Base-by-base conservation (phyloP, 2,888 invertebrate genomes). In the Drosophila lutescens region DNA sequence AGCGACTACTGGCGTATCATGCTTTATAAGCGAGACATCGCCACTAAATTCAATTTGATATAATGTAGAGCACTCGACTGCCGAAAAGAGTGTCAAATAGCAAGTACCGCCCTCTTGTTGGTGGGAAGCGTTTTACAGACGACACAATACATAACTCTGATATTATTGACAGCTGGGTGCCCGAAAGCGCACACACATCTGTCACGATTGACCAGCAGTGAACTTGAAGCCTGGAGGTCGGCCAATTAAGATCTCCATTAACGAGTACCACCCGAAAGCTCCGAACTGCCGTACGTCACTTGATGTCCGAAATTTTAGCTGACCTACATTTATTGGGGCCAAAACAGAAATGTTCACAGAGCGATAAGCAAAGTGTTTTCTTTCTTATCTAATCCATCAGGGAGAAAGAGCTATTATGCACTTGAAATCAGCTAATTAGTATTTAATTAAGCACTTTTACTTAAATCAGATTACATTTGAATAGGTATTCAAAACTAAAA, bases 171-270 rank as follows among this genome's bases (percentile, higher is more conserved):
- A 80, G 68, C 53, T 26, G 50, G 23, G 50, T 32, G 56, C 46
- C 44, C n/a, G n/a, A 17, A 47, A 23, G 26, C 41, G 26, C 53
- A 43, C 20, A 13, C 20, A 43, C 50, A 58, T 49, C n/a, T 20
- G 38, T 58, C 67, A 61, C 51, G 47, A 66, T 61, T 84, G 76
- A 84, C 60, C 67, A 61, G 50, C 63, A 69, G 58, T 85, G 86
- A 85, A 85, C 84, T 85, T 87, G 86, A 63, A 66, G 83, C 70
- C 79, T 44, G 57, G 62, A 65, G 84, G 84, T 84, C 85, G 75
- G 49, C 53, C 79, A 82, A 82, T 86, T 82, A 79, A 84, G 71
- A 61, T 72, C 32, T 20, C 66, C 56, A 67, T 68, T 49, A 47
- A 36, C 17, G 8, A 47, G 47, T 26, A 13, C 26, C 46, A 34